phyloP scores from a whole-genome alignment of 2,113 vertebrate genomes.

The Greenwoodochromis staneri region DNA sequence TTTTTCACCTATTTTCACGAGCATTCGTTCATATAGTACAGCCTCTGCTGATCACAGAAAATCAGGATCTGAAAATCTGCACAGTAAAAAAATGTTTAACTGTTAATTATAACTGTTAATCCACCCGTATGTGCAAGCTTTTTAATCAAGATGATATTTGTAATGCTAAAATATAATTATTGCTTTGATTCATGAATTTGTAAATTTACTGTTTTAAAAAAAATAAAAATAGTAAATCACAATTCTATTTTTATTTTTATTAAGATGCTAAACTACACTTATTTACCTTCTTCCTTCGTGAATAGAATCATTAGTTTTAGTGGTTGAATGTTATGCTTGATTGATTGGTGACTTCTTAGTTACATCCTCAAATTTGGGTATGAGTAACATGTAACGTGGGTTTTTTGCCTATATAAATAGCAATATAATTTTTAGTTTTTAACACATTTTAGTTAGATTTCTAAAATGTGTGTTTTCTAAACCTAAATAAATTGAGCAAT shows the following conservation, averaged over 20 bases:
- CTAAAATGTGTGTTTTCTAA: background rate
- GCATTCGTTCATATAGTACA: background rate
- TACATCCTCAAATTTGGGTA: background rate
- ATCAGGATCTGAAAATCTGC: background rate
- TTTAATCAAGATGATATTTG: background rate
- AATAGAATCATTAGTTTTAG: background rate
- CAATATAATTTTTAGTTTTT: background rate
- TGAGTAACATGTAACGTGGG: background rate
- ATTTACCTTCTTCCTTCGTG: background rate
- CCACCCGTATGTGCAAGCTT: background rate
- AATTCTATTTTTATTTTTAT: background rate
- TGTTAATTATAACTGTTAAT: background rate
- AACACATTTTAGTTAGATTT: background rate
- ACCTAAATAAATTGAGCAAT: background rate
- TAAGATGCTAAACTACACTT: background rate
- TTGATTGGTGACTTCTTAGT: background rate
- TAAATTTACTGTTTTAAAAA: background rate
- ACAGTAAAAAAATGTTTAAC: background rate
- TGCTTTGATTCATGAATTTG: background rate
- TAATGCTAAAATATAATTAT: background rate
- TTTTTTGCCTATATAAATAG: background rate
- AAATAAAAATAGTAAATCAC: background rate
- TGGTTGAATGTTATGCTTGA: background rate
- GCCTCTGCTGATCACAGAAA: background rate
- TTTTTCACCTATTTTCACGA: background rate